Evolutionary conservation across 2,888 invertebrate genomes (phyloP), one percentile per base, ranked within the genome.

Genomic region (Drosophila pseudotakahashii): DNA sequence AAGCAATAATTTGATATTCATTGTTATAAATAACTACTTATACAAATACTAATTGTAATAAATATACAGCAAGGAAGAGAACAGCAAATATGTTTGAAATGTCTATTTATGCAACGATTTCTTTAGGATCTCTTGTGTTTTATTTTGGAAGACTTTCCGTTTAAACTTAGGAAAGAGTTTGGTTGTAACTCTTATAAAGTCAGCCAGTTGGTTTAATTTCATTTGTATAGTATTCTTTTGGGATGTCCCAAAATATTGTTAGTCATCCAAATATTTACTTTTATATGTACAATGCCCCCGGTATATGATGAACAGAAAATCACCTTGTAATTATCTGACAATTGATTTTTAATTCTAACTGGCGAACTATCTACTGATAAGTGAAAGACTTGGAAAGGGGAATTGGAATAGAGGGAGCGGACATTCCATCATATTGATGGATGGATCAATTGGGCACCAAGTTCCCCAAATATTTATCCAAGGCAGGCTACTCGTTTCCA

Each of bases 1-100:
- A 90, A 85, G 83, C 83, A 89, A 79, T 86, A 83, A 77, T 79
- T 83, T 88, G 87, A 89, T 90, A 90, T 89, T 90, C 78, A 62
- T 71, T 84, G 76, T 76, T 77, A 82, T 67, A 81, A 74, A 77
- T 76, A 73, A 58, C 30, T 34, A 66, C 52, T 70, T 75, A 51
- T 54, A 52, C 54, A 39, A 58, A 11, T 76, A 68, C 54, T 41
- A 70, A 67, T 63, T 59, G 41, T 71, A 74, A 71, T 44, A 70
- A 59, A 76, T 54, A 51, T 61, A 52, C 58, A 71, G 74, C 60
- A 73, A 73, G 45, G 58, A 79, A 69, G 64, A 62, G 48, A 76
- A 64, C 9, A 23, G 11, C 45, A 47, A 41, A 7, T 2, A 4
- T 26, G 42, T 42, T 42, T 19, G 13, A 14, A 42, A 42, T 19